Conservation (phyloP, 1,140 invertebrate species). For the Leptinotarsa texana region DNA sequence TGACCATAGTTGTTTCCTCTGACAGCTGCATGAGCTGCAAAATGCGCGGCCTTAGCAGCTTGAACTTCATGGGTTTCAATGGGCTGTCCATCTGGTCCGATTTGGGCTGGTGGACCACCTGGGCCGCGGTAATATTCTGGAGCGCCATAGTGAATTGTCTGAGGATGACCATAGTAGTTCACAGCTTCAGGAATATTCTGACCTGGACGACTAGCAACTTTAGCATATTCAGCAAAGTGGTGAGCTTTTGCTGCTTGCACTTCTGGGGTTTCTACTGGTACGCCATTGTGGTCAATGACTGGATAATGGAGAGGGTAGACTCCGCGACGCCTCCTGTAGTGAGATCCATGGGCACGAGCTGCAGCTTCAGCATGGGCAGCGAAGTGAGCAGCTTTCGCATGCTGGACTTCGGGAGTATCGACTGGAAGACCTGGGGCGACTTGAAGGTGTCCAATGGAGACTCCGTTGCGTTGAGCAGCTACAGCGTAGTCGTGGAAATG, state of each 20-base stretch:
- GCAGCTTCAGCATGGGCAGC: slow-evolving; percentile 60
- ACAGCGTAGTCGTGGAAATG: slow-evolving; percentile 65
- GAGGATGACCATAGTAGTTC: slow-evolving; percentile 60
- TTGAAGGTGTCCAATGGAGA: slow-evolving; percentile 39
- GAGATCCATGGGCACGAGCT: slow-evolving; percentile 42
- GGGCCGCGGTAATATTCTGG: slow-evolving; percentile 40
- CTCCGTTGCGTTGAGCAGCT: slow-evolving; percentile 57
- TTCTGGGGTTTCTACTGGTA: slow-evolving; percentile 62
- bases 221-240: slow-evolving; percentile 61
- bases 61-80: slow-evolving; percentile 64
- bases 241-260: slow-evolving; percentile 63
- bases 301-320: slow-evolving; percentile 45
- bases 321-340: slow-evolving; percentile 41
- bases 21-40: slow-evolving; percentile 54
- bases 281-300: slow-evolving; percentile 48
- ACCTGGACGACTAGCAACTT: slow-evolving; percentile 43
- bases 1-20: slow-evolving; percentile 20
- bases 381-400: slow-evolving; percentile 64
- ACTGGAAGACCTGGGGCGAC: slow-evolving; percentile 41
- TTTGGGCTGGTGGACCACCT: slow-evolving; percentile 39
- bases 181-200: slow-evolving; percentile 35
- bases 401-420: slow-evolving; percentile 62
- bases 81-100: slow-evolving; percentile 48
- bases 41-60: slow-evolving; percentile 63
- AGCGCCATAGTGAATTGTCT: slow-evolving; percentile 46